Base-by-base conservation (phyloP, 2,888 invertebrate species). In the Cephus pygmeus region DNA sequence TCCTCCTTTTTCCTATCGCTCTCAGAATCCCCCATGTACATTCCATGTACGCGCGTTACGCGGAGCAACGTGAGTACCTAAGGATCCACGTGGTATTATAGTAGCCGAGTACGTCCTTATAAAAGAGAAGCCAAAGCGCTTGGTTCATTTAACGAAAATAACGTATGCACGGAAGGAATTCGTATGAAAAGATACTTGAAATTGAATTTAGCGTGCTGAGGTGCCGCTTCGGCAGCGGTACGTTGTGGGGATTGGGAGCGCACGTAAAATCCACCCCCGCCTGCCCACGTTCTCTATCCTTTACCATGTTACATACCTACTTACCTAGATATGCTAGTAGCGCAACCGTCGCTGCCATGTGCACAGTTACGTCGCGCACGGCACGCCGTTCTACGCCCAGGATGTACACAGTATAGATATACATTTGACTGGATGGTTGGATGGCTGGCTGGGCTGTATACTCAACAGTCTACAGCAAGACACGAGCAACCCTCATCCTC, bases 131-230 rank as follows among this genome's bases (percentile, higher is more conserved):
- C 71, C 12, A 34, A 31, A 15, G 71, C 71, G 71, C 34, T 71
- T 71, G 33, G 71, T 71, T 71, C 71, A 71, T 71, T 71, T 83
- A 81, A 76, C 79, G 79, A 76, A 76, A 77, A 80, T 80, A 85
- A 83, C 81, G 83, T 83, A 83, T 83, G 83, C 83, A 75, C 75
- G 81, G 81, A 83, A 85, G 83, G 84, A 84, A 82, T 85, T 82
- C 79, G 74, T 83, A 80, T 83, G 84, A 85, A 87, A 86, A 85
- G 85, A 82, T 82, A 83, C 80, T 79, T 78, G 78, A 84, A 87
- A 87, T 87, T 86, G 84, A 87, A 87, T 87, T 86, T 82, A 81
- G 76, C 80, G 40, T 76, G 74, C 77, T 73, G 79, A 73, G 76
- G 79, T 80, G 77, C 75, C 69, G 81, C 79, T 80, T 80, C 79